Base-by-base conservation (phyloP, 2,888 invertebrate genomes). In the Drosophila cyrtoloma region DNA sequence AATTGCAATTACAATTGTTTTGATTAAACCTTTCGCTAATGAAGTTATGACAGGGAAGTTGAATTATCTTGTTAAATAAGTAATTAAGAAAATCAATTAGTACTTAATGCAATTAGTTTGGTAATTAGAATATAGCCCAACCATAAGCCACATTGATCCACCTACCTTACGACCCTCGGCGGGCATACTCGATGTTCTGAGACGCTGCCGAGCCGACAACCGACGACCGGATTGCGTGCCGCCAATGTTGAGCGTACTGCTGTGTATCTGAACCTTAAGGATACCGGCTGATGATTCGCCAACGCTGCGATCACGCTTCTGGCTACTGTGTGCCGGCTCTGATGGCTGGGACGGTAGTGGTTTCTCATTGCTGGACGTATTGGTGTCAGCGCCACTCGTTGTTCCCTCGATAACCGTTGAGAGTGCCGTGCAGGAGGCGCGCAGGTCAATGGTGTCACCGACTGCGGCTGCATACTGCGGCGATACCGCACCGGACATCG, bases 181-280 rank as follows among this genome's bases (percentile, higher is more conserved):
- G 30, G 93, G 93, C 93, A 93, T 93, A 72, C 93, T 93, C 33
- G 93, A 93, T 35, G 93, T 93, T 51, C 93, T 86, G 75, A 92
- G 86, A 44, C 93, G 92, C 77, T 93, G 93, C 30, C 91, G 84
- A 53, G 92, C 77, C 10, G 79, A 42, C 57, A 71, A 86, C 52
- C 91, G 91, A 60, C 64, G 86, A 64, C 85, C 83, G 58, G 84
- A 68, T 65, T 89, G 89, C 12, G 59, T 61, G 3, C 74, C 71
- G 3, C 91, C 82, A 65, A 90, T 89, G 55, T 89, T 91, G 59
- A 86, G 84, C 22, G 92, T 83, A 58, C 90, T 92, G 60, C 86
- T 84, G 32, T 70, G 71, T 1, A 52, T 52, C 6, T 63, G 78
- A 1, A 53, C 55, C 1, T 59, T 19, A 61, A 7, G n/a, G 9